A percentile compares a stretch with the other conserved stretches of the same genome.
phyloP scores from a whole-genome alignment of 2,888 invertebrate genomes.

The Tetrapedia diversipes region DNA sequence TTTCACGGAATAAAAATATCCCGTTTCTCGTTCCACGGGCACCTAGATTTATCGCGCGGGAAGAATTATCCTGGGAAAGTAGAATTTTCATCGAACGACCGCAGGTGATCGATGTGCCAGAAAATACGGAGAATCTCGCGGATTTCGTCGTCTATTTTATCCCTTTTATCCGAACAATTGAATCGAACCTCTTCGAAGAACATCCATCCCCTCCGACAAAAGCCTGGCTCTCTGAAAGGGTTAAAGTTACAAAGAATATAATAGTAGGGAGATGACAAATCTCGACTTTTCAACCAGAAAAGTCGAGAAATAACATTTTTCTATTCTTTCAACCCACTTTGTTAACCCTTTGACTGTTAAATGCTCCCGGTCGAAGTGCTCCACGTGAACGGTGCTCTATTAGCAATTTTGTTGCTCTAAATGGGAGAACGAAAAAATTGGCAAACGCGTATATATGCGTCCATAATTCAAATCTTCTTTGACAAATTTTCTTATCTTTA shows the following conservation, averaged over 20 bases:
- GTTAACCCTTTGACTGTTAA: too few relatives aligned
- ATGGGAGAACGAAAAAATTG: too few relatives aligned
- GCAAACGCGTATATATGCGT: too few relatives aligned
- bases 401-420: too few relatives aligned
- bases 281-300: background rate
- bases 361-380: too few relatives aligned
- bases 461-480: too few relatives aligned
- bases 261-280: background rate
- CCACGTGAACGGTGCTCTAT: too few relatives aligned
- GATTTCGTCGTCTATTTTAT: background rate
- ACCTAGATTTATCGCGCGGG: background rate
- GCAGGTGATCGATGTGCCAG: background rate
- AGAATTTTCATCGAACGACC: background rate
- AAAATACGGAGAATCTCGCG: background rate
- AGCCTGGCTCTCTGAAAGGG: too few relatives aligned
- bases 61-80: background rate
- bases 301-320: background rate
- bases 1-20: too few relatives aligned
- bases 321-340: background rate
- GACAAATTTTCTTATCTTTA: too few relatives aligned
- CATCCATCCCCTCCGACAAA: background rate
- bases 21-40: background rate
- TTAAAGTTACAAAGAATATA: background rate
- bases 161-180: background rate
- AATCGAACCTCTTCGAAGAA: background rate